Evolutionary conservation across 2,888 invertebrate genomes (phyloP).

Genomic region (Plutella xylostella): DNA sequence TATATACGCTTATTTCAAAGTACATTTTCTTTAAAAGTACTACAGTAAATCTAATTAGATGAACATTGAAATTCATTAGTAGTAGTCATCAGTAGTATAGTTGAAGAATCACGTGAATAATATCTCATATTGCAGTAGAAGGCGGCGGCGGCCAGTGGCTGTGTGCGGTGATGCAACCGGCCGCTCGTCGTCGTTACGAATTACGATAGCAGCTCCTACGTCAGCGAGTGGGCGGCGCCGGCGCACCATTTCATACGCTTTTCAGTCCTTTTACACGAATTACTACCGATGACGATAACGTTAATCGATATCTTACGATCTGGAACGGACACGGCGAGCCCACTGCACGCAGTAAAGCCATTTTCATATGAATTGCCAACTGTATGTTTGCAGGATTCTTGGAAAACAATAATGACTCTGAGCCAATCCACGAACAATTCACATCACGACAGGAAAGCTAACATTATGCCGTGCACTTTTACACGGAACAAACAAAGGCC

Average conservation of each 20-base stretch:
- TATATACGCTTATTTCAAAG: no score
- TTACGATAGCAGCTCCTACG: neutral
- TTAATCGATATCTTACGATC: neutral
- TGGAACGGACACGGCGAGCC: neutral
- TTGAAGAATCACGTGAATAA: no score
- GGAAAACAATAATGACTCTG: constrained; percentile 34
- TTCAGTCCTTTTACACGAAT: neutral
- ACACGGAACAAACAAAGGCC: constrained; percentile 33
- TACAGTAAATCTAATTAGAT: no score
- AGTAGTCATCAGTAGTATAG: no score
- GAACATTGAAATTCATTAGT: no score
- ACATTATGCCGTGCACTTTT: constrained; percentile 28
- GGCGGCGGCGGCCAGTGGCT: no score
- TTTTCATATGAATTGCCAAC: neutral
- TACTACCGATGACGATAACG: neutral
- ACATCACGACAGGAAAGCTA: constrained; percentile 30
- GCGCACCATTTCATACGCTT: neutral
- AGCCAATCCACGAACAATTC: constrained; percentile 12
- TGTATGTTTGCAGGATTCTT: constrained; percentile 23
- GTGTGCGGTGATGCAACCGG: neutral
- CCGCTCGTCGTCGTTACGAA: no score
- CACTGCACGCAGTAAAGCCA: neutral
- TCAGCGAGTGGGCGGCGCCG: neutral
- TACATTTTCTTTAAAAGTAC: no score
- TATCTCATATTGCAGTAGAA: no score